Evolutionary conservation across 2,797 vertebrate species (phyloP), one percentile per base, ranked within the genome.

Genomic region (Miichthys miiuy): DNA sequence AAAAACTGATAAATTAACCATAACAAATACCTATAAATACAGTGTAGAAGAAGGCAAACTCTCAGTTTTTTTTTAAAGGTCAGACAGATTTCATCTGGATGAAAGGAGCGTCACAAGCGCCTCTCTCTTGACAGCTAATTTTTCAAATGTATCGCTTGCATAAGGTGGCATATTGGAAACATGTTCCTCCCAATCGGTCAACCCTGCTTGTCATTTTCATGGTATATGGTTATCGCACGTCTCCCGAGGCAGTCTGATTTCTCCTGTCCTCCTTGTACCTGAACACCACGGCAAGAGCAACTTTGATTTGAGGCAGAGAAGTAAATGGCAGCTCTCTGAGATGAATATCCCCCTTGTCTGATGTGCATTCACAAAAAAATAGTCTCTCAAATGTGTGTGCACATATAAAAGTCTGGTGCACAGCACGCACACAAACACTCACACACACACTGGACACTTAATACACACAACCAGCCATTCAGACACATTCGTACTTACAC

Each of bases 1-100:
- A 91, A 88, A 91, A 87, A 79, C 44, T 27, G 79, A 90, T 87
- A 88, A 87, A 92, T 88, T 90, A 94, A 90, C 76, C 80, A 86
- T 87, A 77, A 78, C 82, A 84, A 83, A 91, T 64, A 73, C n/a
- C 80, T 79, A 57, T 86, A 84, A 91, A 91, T 89, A 81, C 80
- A 88, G 71, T 6, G 17, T 27, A 77, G 66, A 79, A 68, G 77
- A 86, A 87, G 73, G 82, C 71, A 81, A 79, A 85, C 38, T 77
- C 64, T 79, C 51, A 51, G 52, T 68, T 67, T 75, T 80, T 50
- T 72, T 80, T 77, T 70, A 88, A 92, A 92, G 85, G 86, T 89
- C 87, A 87, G 80, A 82, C 71, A 87, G 86, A 87, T 87, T 89
- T 80, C 65, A 82, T 81, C 75, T 77, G 80, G 51, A 83, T 80